Conservation (phyloP, 2,797 vertebrate genomes). For the Premnoplex brunnescens region DNA sequence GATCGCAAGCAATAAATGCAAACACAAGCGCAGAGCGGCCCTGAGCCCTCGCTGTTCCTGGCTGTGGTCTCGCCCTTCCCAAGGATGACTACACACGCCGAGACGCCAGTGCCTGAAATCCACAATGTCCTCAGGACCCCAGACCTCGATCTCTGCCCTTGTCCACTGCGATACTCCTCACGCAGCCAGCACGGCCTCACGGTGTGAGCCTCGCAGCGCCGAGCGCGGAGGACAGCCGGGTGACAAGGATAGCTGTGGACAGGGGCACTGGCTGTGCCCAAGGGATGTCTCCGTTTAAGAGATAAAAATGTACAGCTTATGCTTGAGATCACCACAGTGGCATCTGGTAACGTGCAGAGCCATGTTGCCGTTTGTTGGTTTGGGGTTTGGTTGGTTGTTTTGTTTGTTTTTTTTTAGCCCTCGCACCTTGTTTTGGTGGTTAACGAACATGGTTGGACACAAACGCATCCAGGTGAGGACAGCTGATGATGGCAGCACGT, state of each 20-base stretch:
- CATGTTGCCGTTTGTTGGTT: background rate
- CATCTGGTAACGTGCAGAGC: background rate
- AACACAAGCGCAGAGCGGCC: background rate
- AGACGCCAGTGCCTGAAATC: conserved; percentile 13
- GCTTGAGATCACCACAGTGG: conserved; percentile 49
- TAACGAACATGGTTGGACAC: background rate
- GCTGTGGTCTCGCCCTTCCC: background rate
- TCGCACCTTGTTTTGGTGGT: background rate
- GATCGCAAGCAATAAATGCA: background rate
- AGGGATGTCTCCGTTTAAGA: conserved; percentile 44
- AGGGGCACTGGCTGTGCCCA: conserved; percentile 63
- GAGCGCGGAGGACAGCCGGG: background rate
- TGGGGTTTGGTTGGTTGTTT: background rate
- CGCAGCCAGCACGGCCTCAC: background rate
- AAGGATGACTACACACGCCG: background rate
- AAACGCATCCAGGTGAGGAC: background rate
- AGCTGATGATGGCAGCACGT: background rate
- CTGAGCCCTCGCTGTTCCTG: background rate
- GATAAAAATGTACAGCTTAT: conserved; percentile 69
- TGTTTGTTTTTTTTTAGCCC: background rate
- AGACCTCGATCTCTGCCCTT: conserved; percentile 55
- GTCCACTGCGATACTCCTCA: conserved; percentile 61
- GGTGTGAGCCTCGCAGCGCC: conserved; percentile 59
- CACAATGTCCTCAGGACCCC: conserved; percentile 56
- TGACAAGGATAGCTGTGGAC: conserved; percentile 70